Base-by-base conservation (phyloP, 2,797 vertebrate genomes). In the Meda fulgida region DNA sequence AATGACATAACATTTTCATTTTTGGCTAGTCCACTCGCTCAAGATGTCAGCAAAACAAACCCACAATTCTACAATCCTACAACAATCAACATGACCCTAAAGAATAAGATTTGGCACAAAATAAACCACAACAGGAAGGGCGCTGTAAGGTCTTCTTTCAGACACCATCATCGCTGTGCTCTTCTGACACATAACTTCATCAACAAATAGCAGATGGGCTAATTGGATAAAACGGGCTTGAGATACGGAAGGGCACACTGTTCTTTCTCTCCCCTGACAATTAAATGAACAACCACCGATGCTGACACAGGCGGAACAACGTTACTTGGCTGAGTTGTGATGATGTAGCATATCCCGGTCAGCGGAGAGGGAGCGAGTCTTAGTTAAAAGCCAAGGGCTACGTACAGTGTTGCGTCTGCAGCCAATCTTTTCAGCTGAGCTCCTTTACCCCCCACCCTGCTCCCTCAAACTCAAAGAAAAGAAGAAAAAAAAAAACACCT, bases 261-360 rank as follows among this genome's bases (percentile, higher is more conserved):
- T 84, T 85, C 67, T 79, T 82, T 84, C 84, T 66, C 73, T 87
- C 82, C 81, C 63, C 58, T 21, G 83, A 82, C 66, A 73, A 85
- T 85, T 82, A 72, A 63, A 85, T 78, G 55, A 87, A 78, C 83
- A 67, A 78, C 53, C 66, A 36, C 60, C 21, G 31, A 51, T 78
- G 86, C 86, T 85, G 86, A 87, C 55, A 80, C 80, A 78, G 79
- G 79, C 66, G 16, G 63, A 87, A 81, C 66, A 53, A 14, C 26
- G 31, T 51, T 75, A 40, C 60, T 66, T 43, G 6, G 63, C 63
- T 11, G 23, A 48, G 38, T 78, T 70, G 31, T 21, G 73, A 86
- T 86, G 85, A 86, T 72, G 73, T 48, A 63, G 80, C 80, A 78
- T 36, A 36, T 51, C 21, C 26, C 14, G 2, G 55, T 38, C 36